Base-by-base conservation (phyloP, 2,113 vertebrate genomes). In the Chaenocephalus aceratus region DNA sequence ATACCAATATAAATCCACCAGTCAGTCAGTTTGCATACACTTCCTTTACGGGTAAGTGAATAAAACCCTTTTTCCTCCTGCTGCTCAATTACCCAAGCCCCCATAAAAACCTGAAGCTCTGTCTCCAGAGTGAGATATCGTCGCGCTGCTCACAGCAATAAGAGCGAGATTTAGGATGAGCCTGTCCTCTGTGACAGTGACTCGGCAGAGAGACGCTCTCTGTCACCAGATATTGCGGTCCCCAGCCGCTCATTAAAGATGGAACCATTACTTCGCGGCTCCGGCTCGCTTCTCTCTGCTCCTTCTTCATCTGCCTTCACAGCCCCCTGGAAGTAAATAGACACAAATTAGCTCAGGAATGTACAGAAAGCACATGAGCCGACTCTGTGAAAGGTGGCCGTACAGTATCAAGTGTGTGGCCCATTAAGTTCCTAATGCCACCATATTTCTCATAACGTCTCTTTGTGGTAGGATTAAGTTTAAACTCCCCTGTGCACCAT, bases 41-140 rank as follows among this genome's bases (percentile, higher is more conserved):
- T 77, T 88, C 65, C 63, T 89, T 87, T 81, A 85, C 16, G n/a
- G 81, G 62, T 83, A 81, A 73, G 77, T 82, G 71, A 58, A 84
- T 86, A 69, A 87, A 61, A 66, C 53, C 51, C 81, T 87, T 85
- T 87, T 78, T 51, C 83, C 18, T 84, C 72, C 80, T 81, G 85
- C 88, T 89, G 86, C 87, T 93, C 89, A 93, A 93, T 94, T 93
- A 91, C 88, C 90, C 79, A 51, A 86, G 82, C 84, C 65, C 51
- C 84, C 76, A 87, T 94, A 94, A 95, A 93, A 90, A 86, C 72
- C 75, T n/a, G 54, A 83, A 59, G 88, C 84, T 75, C 51, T 23
- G 73, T 82, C 90, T 87, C 83, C 1, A 44, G 82, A 79, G 86
- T 87, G 85, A 90, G 75, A 84, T 88, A 84, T 71, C 16, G 88